Percentiles rank a stretch among this genome's conserved stretches.
Evolutionary conservation across 2,888 invertebrate genomes (phyloP).

Genomic region (Macropis europaea): DNA sequence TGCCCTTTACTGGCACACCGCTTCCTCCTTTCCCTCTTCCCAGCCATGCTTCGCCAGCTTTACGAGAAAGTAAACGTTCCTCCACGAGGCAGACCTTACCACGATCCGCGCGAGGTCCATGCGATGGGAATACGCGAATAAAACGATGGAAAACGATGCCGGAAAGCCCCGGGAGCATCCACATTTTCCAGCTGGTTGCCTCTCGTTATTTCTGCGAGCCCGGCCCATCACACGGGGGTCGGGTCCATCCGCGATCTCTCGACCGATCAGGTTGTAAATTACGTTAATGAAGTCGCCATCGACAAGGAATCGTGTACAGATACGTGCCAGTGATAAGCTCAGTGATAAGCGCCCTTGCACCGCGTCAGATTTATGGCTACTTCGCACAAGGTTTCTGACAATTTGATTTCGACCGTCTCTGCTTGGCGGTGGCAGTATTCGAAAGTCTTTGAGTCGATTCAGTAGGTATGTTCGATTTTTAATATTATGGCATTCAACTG

Average conservation of each 20-base stretch:
- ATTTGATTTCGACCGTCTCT: constrained; percentile 20
- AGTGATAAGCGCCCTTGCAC: constrained; percentile 51
- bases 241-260: constrained; percentile 53
- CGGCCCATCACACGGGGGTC: constrained; percentile 28
- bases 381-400: constrained; percentile 12
- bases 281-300: constrained; percentile 73
- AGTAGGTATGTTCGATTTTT: too few relatives aligned
- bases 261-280: constrained; percentile 69
- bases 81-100: too few relatives aligned
- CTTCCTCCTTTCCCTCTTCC: constrained; percentile 31
- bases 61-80: constrained; percentile 45
- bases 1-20: constrained; percentile 42
- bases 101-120: neutral
- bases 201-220: constrained; percentile 44
- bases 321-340: constrained; percentile 65
- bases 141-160: neutral
- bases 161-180: neutral
- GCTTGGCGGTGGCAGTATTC: too few relatives aligned
- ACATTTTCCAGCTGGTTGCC: constrained; percentile 10
- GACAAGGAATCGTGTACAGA: constrained; percentile 64
- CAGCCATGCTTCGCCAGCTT: constrained; percentile 45
- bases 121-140: constrained; percentile 37
- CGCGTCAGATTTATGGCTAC: constrained; percentile 64
- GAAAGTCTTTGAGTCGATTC: too few relatives aligned
- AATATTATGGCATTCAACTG: too few relatives aligned